A percentile compares a stretch with the other conserved stretches of the same genome.
These are phyloP conservation scores for Chrysemys picta DNA, from an alignment of 2,113 vertebrate species.

Conservation along the genomic window DNA sequence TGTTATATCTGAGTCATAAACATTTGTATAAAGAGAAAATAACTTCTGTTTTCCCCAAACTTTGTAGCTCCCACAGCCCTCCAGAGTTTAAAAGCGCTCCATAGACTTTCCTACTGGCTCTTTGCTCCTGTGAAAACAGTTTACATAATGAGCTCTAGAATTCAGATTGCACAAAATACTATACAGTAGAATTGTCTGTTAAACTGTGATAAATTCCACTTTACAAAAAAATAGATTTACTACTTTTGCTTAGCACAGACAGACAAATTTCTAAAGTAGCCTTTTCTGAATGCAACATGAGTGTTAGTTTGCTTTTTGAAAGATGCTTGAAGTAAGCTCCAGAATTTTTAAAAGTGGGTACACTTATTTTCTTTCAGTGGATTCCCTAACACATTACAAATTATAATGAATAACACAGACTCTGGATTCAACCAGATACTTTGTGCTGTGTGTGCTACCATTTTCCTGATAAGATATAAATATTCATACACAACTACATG, in stretches of 20 bases:
- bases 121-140: not conserved
- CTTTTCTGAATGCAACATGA: not conserved
- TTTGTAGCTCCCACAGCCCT: not conserved
- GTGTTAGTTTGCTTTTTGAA: not conserved
- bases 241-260: not conserved
- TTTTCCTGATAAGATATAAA: not conserved
- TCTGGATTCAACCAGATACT: not conserved
- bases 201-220: not conserved
- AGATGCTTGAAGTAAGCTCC: not conserved
- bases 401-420: not conserved
- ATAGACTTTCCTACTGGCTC: not conserved
- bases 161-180: not conserved
- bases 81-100: not conserved
- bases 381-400: not conserved
- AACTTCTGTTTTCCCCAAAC: not conserved
- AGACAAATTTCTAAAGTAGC: not conserved
- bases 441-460: not conserved
- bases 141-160: not conserved
- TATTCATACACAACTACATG: not conserved
- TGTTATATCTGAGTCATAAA: not conserved
- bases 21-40: not conserved
- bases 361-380: not conserved
- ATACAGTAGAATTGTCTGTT: fast-evolving
- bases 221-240: not conserved
- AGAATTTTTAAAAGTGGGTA: not conserved